Evolutionary conservation across 2,797 vertebrate species (phyloP).

Genomic region (Rhinophrynus dorsalis): DNA sequence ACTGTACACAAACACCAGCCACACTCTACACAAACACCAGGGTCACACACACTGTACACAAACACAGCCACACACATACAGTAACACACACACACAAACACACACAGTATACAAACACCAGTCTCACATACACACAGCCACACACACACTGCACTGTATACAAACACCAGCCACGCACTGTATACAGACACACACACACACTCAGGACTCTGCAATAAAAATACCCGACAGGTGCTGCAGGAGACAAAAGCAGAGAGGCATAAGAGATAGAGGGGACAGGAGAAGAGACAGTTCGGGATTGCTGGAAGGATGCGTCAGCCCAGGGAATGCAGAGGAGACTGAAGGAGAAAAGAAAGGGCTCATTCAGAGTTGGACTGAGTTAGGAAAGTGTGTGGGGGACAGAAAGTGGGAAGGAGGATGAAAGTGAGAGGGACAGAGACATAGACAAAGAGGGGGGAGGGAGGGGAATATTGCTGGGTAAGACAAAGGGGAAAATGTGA

Average conservation of each 20-base stretch:
- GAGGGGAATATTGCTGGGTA: background rate
- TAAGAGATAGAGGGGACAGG: background rate
- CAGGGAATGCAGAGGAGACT: background rate
- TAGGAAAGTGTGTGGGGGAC: background rate
- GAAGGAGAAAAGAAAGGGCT: background rate
- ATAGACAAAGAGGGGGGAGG: conserved; percentile 13
- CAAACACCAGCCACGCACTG: conserved; percentile 14
- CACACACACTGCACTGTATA: too few relatives aligned
- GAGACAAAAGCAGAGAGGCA: background rate
- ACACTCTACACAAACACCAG: too few relatives aligned
- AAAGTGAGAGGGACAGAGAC: background rate
- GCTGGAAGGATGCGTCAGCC: background rate
- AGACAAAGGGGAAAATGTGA: conserved; percentile 27
- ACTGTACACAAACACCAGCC: too few relatives aligned
- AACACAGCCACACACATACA: too few relatives aligned
- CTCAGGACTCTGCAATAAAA: background rate
- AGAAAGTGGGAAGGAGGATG: conserved; percentile 2
- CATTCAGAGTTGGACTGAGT: background rate
- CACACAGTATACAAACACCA: too few relatives aligned
- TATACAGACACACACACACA: background rate
- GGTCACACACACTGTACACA: too few relatives aligned
- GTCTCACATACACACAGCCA: too few relatives aligned
- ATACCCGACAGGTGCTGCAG: conserved; percentile 27
- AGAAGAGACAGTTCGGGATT: background rate
- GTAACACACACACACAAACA: too few relatives aligned